Base-by-base conservation (phyloP, 2,113 vertebrate genomes). In the Varanus salvator region DNA sequence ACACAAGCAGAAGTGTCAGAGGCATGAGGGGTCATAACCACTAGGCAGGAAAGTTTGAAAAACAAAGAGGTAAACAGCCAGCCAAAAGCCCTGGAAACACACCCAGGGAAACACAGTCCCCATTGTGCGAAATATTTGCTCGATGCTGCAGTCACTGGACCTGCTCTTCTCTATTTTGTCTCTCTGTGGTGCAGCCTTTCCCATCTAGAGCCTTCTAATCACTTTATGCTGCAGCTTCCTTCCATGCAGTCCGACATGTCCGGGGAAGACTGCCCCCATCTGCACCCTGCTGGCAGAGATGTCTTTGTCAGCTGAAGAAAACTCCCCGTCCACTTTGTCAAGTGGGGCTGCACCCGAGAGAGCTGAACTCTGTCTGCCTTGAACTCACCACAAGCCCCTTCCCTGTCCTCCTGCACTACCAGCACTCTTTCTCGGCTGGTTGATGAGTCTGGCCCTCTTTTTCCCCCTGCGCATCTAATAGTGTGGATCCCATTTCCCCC, bases 71-170 rank as follows among this genome's bases (percentile, higher is more conserved):
- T 1, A 11, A 72, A n/a, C 31, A 6, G 8, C 69, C 25, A 31
- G 6, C 69, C 27, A 2, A 71, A 71, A n/a, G 27, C 11, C 71
- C 71, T 14, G 8, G 11, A 72, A 31, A 72, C 8, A 9, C 11
- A 14, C 3, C 8, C 2, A n/a, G 11, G 29, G 9, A 27, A 12
- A 54, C 11, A 54, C 54, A 8, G 11, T 54, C 11, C 54, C 11
- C 9, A 12, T 31, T 31, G 7, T 14, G 29, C 8, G 71, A n/a
- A 27, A 29, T n/a, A 6, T 14, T n/a, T 0, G 0, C 1, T 12
- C 9, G 11, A 9, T 72, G 11, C 14, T 31, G 15, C 2, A 3
- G 6, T 29, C 31, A 14, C 9, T n/a, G 29, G 29, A 4, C 60
- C 60, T 19, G 17, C 60, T 21, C 15, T 21, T 64, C 17, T 4